Base-by-base conservation (phyloP, 2,797 vertebrate genomes). In the Cyclura pinguis region DNA sequence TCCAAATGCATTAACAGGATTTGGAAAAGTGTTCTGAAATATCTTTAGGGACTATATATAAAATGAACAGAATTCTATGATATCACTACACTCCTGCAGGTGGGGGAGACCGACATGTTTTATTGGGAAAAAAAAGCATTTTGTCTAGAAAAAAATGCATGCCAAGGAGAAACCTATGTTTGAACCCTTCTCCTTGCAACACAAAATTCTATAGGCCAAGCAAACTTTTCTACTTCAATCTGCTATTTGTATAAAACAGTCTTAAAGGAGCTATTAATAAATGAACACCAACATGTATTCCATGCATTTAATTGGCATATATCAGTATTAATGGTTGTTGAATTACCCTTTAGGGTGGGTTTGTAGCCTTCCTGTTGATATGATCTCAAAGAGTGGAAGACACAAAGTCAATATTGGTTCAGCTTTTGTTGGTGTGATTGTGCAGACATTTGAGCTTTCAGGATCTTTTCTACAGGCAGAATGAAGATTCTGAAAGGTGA, bases 401-500 rank as follows among this genome's bases (percentile, higher is more conserved):
- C 74, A 47, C 32, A 72, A 77, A 84, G 73, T 91, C 81, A 91
- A 84, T 88, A 88, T 88, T 80, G 73, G 50, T 38, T 32, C 74
- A 72, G 27, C 74, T 78, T 88, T 84, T 91, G 86, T 88, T 59
- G 73, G 20, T 8, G 73, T 32, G 80, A 47, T 50, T 78, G 35
- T 69, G 69, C 24, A 74, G 80, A 72, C 73, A 20, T 84, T 84
- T 76, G 81, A 72, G 80, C 62, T 84, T 84, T 47, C 5, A 18
- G 20, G 59, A 77, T 91, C 50, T 88, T 69, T 91, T 72, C 72
- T 77, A 64, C 73, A 35, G 35, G 72, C 62, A 59, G 62, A 47
- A 67, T 69, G 80, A 87, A 88, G 35, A 27, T n/a, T 55, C 86
- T 78, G 62, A 91, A 87, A 87, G 80, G 73, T 72, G 86, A 91